phyloP scores from a whole-genome alignment of 2,797 vertebrate genomes.

The Rousettus madagascariensis region DNA sequence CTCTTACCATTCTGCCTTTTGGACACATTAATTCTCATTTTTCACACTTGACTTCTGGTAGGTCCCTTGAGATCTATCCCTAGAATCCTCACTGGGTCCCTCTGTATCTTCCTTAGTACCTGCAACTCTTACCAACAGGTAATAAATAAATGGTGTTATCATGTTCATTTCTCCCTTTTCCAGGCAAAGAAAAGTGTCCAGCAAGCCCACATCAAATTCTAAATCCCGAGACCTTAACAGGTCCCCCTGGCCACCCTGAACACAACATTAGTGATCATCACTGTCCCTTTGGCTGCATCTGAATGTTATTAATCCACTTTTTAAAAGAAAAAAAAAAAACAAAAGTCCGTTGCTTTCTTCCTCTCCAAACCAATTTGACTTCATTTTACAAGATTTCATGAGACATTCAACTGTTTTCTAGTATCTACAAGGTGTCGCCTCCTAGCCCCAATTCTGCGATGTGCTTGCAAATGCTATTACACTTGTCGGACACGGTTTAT shows the following conservation, averaged over 20 bases:
- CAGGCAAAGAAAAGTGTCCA: neutral
- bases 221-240: neutral
- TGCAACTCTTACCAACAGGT: neutral
- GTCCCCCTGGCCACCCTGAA: neutral
- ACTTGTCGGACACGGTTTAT: slow-evolving; percentile 38
- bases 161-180: neutral
- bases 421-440: neutral
- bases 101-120: neutral
- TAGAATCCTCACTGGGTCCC: neutral
- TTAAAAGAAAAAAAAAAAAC: neutral
- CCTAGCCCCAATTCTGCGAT: neutral
- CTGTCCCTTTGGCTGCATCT: neutral
- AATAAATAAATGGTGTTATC: neutral
- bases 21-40: neutral
- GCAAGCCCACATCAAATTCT: neutral
- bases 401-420: neutral
- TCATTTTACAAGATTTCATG: neutral
- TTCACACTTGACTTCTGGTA: neutral
- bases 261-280: neutral
- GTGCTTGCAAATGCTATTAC: slow-evolving; percentile 46
- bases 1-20: neutral
- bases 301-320: neutral
- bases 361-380: slow-evolving; percentile 6
- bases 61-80: neutral
- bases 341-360: neutral